Base-by-base conservation (phyloP, 2,797 vertebrate genomes). In the Gymnoscopelus microlampas region DNA sequence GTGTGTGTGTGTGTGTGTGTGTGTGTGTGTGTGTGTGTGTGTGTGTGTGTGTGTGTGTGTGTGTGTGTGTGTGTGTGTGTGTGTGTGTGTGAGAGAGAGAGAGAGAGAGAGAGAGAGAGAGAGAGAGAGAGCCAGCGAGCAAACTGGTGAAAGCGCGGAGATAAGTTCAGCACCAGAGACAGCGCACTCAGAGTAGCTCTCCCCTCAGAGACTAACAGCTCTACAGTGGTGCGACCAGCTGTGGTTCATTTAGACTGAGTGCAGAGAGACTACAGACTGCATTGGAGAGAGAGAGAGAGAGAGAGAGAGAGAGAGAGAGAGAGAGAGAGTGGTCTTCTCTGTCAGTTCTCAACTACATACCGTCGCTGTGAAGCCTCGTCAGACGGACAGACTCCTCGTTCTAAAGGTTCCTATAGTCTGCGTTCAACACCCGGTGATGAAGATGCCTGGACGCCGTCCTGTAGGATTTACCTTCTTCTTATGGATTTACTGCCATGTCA, bases 401-500 rank as follows among this genome's bases (percentile, higher is more conserved):
- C 71, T 60, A 72, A 29, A 1, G 2, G 26, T 29, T 4, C 26
- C 26, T 3, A 29, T 29, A 29, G 26, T 29, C 83, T 65, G 84
- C 79, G 73, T 79, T 77, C 69, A 15, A 19, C 82, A 73, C 2
- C 73, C 82, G 77, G 79, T 68, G 72, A 73, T 60, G 72, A 93
- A 92, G 80, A 94, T 94, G 93, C 87, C 63, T 74, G 84, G 82
- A 86, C 84, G 62, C 81, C 81, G 85, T 90, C 88, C 89, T 85
- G 85, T 77, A 74, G 87, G 86, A 78, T 78, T 79, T 70, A 74
- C 85, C 82, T 76, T 87, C 81, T 71, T 68, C 81, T 81, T 94
- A 71, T 94, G 94, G 93, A 94, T 94, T 91, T 93, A 86, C 82
- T 85, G 85, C 86, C 82, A 79, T 68, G 80, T 87, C 88, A 87